Base-by-base conservation (phyloP, 2,797 vertebrate genomes). In the Anolis apletophallus region DNA sequence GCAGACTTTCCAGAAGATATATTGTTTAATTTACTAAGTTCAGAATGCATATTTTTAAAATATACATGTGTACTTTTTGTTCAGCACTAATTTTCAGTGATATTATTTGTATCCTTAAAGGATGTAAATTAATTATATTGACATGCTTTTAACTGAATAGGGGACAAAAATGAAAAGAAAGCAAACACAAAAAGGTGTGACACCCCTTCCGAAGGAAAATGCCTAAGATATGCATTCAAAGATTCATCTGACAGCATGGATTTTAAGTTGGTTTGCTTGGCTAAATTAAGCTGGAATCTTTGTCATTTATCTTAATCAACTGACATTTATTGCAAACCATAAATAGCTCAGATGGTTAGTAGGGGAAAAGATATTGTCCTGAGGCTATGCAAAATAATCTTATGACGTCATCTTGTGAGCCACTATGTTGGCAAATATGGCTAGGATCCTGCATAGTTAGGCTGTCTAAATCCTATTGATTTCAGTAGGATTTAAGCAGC, bases 251-350 rank as follows among this genome's bases (percentile, higher is more conserved):
- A 32, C 32, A 83, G 57, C 75, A 87, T 80, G 36, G 32, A 87
- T 68, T 67, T 73, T 90, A 93, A 94, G 87, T 85, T 34, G 78
- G 91, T 91, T 93, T 89, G 87, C 85, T 93, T 84, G 88, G 88
- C 89, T 93, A 91, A 95, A 94, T 92, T 92, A 91, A 93, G 90
- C 71, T 92, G 88, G 78, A 90, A 89, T 91, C 73, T 87, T 93
- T 90, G 81, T 79, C 81, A 84, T 94, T 93, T 91, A 88, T 93
- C 93, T 93, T 94, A 88, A 95, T 93, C 91, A 95, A 92, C 80
- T 91, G 89, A 87, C 79, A 26, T 74, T 88, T 83, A 68, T 80
- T 87, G 68, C 71, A 89, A 90, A 92, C 1, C 6, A 90, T 73
- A 84, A 90, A 67, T 88, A 88, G 86, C 86, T 89, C 89, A 77